A percentile compares a stretch with the other conserved stretches of the same genome.
Conservation (phyloP, 2,797 vertebrate genomes). For the Chlorospingus flavigularis region DNA sequence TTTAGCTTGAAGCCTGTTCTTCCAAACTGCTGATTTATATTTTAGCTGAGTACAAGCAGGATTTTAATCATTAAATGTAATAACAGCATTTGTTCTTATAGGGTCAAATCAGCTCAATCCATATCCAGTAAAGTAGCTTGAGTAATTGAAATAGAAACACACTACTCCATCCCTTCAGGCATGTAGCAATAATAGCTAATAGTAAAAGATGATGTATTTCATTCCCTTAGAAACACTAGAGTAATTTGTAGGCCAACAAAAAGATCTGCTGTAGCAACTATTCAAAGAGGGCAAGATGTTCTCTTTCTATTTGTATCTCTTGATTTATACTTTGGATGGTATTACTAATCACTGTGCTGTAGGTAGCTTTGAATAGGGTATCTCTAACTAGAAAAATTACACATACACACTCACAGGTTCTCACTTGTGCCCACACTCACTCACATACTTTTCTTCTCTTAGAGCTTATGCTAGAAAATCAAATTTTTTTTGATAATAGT, state of each 20-base stretch:
- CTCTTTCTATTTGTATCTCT: background rate
- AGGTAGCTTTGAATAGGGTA: background rate
- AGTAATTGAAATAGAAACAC: slow-evolving; percentile 55
- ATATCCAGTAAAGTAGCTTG: slow-evolving; percentile 28
- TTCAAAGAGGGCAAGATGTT: background rate
- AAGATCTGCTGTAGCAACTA: slow-evolving; percentile 2
- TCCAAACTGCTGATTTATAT: slow-evolving; percentile 62
- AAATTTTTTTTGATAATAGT: background rate
- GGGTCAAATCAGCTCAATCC: slow-evolving; percentile 49
- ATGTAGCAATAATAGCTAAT: slow-evolving; percentile 42
- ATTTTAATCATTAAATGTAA: slow-evolving; percentile 68
- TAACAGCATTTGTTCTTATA: slow-evolving; percentile 52
- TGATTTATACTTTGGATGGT: background rate
- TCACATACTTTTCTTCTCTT: background rate
- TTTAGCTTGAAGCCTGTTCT: slow-evolving; percentile 65
- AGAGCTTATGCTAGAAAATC: background rate
- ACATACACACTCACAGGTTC: background rate
- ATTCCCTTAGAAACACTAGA: background rate
- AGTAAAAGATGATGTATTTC: slow-evolving; percentile 46
- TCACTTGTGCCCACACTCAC: background rate
- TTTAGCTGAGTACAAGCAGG: slow-evolving; percentile 49
- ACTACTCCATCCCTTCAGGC: slow-evolving; percentile 19
- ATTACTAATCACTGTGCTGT: background rate
- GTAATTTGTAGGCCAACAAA: background rate
- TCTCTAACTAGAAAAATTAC: background rate